Conservation (phyloP, 2,113 vertebrate species). For the Antidorcas marsupialis region DNA sequence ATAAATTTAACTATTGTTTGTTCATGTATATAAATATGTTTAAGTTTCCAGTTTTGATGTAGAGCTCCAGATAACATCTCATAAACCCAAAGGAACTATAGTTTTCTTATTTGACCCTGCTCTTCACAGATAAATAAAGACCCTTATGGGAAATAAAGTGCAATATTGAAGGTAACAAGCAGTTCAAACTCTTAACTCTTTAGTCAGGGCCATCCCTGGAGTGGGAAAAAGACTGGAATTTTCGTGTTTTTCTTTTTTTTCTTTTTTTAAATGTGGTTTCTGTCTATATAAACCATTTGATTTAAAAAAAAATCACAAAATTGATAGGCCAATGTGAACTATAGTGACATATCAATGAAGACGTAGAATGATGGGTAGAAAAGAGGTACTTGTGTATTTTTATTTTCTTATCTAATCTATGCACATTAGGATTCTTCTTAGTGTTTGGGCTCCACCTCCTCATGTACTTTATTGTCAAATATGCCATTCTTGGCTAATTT, state of each 20-base stretch:
- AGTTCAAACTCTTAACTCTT: not conserved
- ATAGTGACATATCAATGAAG: not conserved
- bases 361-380: not conserved
- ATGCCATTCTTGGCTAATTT: not conserved
- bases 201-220: not conserved
- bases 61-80: not conserved
- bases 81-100: not conserved
- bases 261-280: not conserved
- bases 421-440: not conserved
- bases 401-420: not conserved
- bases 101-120: not conserved
- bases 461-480: not conserved
- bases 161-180: not conserved
- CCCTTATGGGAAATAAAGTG: not conserved
- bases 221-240: not conserved
- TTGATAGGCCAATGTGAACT: not conserved
- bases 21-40: not conserved
- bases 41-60: not conserved
- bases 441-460: not conserved
- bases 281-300: not conserved
- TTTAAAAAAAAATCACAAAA: conserved; percentile 11
- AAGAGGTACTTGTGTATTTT: not conserved
- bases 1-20: not conserved
- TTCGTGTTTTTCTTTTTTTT: not conserved
- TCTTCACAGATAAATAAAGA: not conserved